Base-by-base conservation (phyloP, 2,888 invertebrate species). In the Trachelus stipa region DNA sequence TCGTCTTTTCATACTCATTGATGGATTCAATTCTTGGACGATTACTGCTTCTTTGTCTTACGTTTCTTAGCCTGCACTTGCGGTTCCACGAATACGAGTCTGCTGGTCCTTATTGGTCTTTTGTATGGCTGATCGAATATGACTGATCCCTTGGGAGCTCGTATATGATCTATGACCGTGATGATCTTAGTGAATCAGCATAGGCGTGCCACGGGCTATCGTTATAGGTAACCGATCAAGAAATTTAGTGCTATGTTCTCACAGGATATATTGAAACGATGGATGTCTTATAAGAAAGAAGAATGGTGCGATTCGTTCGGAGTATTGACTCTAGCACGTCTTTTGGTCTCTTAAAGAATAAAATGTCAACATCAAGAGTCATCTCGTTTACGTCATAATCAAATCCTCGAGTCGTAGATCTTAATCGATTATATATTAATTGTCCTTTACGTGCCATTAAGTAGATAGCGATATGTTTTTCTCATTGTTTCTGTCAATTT, bases 391-490 rank as follows among this genome's bases (percentile, higher is more conserved):
- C 78, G 68, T 40, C 73, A 78, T 76, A 78, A 78, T 78, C 78
- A 78, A 73, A 78, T 77, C 31, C 76, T 78, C 76, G 78, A 76
- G 78, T 78, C 76, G 78, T 78, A 76, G n/a, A 56, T 76, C 75
- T 71, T 74, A 73, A 68, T 34, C 56, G 56, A 74, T 74, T 74
- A 68, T 30, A 33, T 30, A 34, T 31, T 68, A 31, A 33, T 74
- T 77, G 33, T 76, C 76, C 31, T 31, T 35, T 74, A 68, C 77
- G 77, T 77, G 77, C 77, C 77, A 77, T 77, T 69, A 30, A 33
- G 4, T 77, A 75, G 75, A 30, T 77, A 31, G 74, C 74, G 40
- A 40, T 74, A 12, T n/a, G 35, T 35, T 74, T 69, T 74, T 71
- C 6, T 9, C 56, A 56, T 56, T 56, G 23, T 56, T 23, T 56